A percentile compares a stretch with the other conserved stretches of the same genome.
Conservation (phyloP, 2,888 invertebrate genomes). For the Lycophotia porphyrea region DNA sequence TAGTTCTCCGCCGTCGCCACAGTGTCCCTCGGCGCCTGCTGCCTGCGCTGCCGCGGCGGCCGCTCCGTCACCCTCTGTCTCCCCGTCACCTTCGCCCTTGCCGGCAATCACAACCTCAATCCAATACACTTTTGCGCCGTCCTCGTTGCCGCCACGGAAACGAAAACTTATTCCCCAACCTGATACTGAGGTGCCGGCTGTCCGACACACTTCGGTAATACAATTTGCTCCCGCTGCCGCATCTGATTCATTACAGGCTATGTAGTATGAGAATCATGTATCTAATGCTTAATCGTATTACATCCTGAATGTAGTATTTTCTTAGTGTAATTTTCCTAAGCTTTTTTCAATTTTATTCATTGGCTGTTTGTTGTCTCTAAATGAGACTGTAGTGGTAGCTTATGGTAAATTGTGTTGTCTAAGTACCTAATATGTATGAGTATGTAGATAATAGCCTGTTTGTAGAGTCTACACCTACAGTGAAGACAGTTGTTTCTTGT, state of each 20-base stretch:
- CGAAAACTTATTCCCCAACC: slow-evolving; percentile 94
- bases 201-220: slow-evolving; percentile 93
- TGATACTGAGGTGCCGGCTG: slow-evolving; percentile 84
- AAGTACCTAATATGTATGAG: slow-evolving; percentile 34
- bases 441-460: slow-evolving; percentile 40
- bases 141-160: slow-evolving; percentile 92
- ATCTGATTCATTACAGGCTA: slow-evolving; percentile 84
- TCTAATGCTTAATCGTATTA: slow-evolving; percentile 41
- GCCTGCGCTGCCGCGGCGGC: slow-evolving; percentile 68
- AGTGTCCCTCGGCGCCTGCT: slow-evolving; percentile 82
- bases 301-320: slow-evolving; percentile 52
- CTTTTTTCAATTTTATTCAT: slow-evolving; percentile 67
- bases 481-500: slow-evolving; percentile 16
- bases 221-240: slow-evolving; percentile 94
- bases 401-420: slow-evolving; percentile 49
- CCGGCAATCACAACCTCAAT: slow-evolving; percentile 77
- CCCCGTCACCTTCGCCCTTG: slow-evolving; percentile 81
- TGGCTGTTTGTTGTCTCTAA: slow-evolving; percentile 72
- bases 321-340: slow-evolving; percentile 68
- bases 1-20: slow-evolving; percentile 88
- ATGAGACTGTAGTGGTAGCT: slow-evolving; percentile 63
- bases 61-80: slow-evolving; percentile 79
- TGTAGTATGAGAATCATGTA: slow-evolving; percentile 7
- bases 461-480: slow-evolving; percentile 27
- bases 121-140: slow-evolving; percentile 78